These are phyloP conservation scores for Lepus oiostolus DNA, from an alignment of 2,797 vertebrate genomes.

Conservation along the genomic window DNA sequence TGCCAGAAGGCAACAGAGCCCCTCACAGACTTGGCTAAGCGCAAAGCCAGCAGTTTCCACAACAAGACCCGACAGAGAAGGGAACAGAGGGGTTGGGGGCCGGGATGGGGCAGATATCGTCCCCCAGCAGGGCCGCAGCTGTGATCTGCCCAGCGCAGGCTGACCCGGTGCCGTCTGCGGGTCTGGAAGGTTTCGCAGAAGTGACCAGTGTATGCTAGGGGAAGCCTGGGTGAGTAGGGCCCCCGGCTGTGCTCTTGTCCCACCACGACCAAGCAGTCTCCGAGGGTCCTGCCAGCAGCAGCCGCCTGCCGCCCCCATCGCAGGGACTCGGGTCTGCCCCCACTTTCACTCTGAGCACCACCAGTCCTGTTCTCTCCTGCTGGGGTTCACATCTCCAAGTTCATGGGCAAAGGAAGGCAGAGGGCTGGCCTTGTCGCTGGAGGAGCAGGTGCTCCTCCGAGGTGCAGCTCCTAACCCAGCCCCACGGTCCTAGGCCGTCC, in stretches of 20 bases:
- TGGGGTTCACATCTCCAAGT: background rate
- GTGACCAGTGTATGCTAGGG: background rate
- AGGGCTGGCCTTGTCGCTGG: background rate
- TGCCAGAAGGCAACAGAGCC: background rate
- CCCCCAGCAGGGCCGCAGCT: background rate
- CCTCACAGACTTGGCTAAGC: background rate
- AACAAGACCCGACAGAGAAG: background rate
- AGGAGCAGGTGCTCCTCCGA: background rate
- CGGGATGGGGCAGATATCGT: fast-evolving
- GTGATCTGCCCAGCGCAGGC: background rate
- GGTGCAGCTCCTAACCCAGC: background rate
- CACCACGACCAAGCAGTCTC: background rate
- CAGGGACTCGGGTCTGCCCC: background rate
- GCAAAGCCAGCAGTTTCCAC: background rate
- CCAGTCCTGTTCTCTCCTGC: background rate
- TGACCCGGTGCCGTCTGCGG: background rate
- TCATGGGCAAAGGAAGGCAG: background rate
- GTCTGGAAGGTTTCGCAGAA: background rate
- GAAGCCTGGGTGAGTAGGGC: fast-evolving
- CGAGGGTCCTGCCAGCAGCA: background rate
- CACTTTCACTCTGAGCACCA: background rate
- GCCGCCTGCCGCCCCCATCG: too few species aligned
- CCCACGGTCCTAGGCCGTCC: background rate
- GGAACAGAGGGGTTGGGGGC: fast-evolving
- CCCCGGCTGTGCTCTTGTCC: background rate